Percentiles rank a stretch among this genome's conserved stretches.
phyloP scores from a whole-genome alignment of 2,113 vertebrate genomes.

The Prietella phreatophila region DNA sequence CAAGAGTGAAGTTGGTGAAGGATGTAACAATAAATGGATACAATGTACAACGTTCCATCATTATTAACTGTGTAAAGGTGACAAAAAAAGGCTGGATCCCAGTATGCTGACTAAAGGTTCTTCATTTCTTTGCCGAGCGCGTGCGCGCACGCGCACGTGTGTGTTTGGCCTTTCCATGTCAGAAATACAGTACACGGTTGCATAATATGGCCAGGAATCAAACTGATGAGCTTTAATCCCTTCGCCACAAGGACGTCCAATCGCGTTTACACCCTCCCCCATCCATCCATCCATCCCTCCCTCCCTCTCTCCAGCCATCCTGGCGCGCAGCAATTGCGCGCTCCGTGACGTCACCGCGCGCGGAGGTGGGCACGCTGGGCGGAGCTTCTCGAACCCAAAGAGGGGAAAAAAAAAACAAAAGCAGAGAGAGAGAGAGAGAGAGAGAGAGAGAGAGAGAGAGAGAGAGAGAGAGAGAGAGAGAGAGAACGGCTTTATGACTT shows the following conservation, averaged over 20 bases:
- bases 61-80: not conserved
- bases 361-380: slow-evolving; percentile 73
- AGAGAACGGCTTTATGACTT: slow-evolving; percentile 65
- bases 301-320: not conserved
- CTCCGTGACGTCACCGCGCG: slow-evolving; percentile 72
- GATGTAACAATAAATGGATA: not conserved
- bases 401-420: not conserved
- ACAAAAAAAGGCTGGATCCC: not conserved
- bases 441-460: not conserved
- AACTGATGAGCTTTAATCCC: slow-evolving; percentile 63
- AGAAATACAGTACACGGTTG: slow-evolving; percentile 51
- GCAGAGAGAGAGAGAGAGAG: not conserved
- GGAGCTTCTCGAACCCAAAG: slow-evolving; percentile 67
- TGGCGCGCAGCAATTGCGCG: slow-evolving; percentile 69
- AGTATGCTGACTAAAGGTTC: not conserved
- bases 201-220: slow-evolving; percentile 67
- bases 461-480: not conserved
- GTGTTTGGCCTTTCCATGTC: slow-evolving; percentile 7
- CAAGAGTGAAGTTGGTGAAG: not conserved
- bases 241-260: slow-evolving; percentile 47
- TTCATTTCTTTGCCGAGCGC: not conserved
- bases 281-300: not conserved
- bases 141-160: not conserved
- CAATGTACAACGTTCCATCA: not conserved
- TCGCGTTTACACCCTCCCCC: slow-evolving; percentile 68